phyloP scores from a whole-genome alignment of 1,140 invertebrate species.

The Orussus abietinus region DNA sequence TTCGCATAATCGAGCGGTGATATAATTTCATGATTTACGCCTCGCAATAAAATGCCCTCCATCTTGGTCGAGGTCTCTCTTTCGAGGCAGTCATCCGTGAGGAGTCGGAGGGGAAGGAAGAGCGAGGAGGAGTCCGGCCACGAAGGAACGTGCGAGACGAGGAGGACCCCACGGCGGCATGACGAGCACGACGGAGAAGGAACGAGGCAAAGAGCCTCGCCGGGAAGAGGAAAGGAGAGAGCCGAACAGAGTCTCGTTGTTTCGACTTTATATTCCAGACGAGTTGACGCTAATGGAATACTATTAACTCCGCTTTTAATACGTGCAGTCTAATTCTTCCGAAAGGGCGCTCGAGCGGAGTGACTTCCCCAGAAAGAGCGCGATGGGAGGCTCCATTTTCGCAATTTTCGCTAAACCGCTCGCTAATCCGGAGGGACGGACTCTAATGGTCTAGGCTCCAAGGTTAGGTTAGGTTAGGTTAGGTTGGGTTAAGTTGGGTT shows the following conservation, averaged over 20 bases:
- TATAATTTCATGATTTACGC: constrained; percentile 1
- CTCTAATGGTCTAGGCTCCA: too few relatives aligned
- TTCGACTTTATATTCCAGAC: constrained; percentile 30
- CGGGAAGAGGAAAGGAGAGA: constrained; percentile 11
- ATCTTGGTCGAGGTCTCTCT: neutral
- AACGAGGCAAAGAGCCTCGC: too few relatives aligned
- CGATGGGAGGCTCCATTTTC: too few relatives aligned
- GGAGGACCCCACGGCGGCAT: neutral
- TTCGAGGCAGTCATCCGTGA: neutral
- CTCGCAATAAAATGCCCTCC: neutral
- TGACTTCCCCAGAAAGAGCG: too few relatives aligned
- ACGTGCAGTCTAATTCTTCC: constrained; percentile 24
- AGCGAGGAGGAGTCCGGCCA: too few relatives aligned
- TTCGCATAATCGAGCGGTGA: neutral
- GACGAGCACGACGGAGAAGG: neutral
- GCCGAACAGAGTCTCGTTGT: constrained; percentile 22
- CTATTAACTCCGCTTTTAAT: constrained; percentile 29
- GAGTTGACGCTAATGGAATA: constrained; percentile 31
- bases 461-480: too few relatives aligned
- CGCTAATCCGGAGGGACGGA: too few relatives aligned
- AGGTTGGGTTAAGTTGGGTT: too few relatives aligned
- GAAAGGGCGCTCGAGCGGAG: too few relatives aligned
- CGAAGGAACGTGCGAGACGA: neutral
- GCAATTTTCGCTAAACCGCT: too few relatives aligned
- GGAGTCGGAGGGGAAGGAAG: constrained; percentile 1